Evolutionary conservation across 2,888 invertebrate genomes (phyloP).

Genomic region (Corythucha ciliata): DNA sequence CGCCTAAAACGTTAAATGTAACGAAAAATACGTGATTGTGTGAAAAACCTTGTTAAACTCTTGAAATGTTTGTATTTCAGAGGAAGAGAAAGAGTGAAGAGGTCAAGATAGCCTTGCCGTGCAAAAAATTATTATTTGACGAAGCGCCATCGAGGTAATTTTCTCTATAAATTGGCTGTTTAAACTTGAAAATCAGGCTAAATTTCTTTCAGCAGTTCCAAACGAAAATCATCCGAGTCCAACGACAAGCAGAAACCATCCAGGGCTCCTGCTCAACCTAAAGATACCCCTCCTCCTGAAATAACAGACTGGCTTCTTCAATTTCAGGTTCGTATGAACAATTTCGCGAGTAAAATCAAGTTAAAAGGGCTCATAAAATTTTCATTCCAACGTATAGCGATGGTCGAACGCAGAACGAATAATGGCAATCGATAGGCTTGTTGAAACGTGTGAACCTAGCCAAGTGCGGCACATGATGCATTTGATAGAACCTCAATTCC

Average conservation of each 20-base stretch:
- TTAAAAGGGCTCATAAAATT: neutral
- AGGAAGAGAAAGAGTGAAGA: slow-evolving; percentile 45
- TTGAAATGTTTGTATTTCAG: slow-evolving; percentile 38
- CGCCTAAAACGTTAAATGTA: no score
- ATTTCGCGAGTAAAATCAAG: neutral
- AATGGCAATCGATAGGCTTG: slow-evolving; percentile 80
- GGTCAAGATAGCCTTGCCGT: slow-evolving; percentile 45
- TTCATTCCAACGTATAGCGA: slow-evolving; percentile 44
- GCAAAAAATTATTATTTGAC: slow-evolving; percentile 48
- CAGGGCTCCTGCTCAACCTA: slow-evolving; percentile 57
- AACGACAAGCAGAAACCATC: slow-evolving; percentile 29
- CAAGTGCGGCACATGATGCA: slow-evolving; percentile 97
- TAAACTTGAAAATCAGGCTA: neutral
- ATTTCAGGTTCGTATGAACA: slow-evolving; percentile 50
- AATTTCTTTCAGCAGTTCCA: slow-evolving; percentile 15
- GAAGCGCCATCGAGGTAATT: slow-evolving; percentile 40
- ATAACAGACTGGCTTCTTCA: slow-evolving; percentile 63
- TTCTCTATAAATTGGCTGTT: neutral
- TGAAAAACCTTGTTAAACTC: no score
- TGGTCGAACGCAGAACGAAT: slow-evolving; percentile 87
- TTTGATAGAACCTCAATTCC: slow-evolving; percentile 95
- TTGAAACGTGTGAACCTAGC: slow-evolving; percentile 78
- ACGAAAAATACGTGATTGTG: no score
- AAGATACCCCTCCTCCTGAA: slow-evolving; percentile 69
- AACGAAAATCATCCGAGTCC: slow-evolving; percentile 26